Evolutionary conservation across 2,113 vertebrate species (phyloP).

Genomic region (Heterotis niloticus): DNA sequence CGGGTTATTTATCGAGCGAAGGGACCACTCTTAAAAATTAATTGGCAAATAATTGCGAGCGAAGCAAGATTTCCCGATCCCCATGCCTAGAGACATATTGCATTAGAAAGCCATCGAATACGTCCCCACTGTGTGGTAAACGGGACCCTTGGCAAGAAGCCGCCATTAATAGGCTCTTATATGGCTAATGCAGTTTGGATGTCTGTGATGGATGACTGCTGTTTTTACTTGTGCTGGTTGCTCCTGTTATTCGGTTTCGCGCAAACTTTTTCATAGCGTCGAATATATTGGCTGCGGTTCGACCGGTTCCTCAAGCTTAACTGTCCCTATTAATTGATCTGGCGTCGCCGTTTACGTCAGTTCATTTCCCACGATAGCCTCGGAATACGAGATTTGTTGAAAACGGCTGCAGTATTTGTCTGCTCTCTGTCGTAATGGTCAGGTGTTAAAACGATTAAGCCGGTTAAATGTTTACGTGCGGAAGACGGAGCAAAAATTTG

Average conservation of each 20-base stretch:
- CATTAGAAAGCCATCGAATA: constrained; percentile 37
- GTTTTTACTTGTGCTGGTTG: neutral
- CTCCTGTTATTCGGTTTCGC: neutral
- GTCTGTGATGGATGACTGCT: neutral
- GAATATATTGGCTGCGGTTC: neutral
- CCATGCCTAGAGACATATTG: constrained; percentile 43
- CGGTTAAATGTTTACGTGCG: too few relatives aligned
- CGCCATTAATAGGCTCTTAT: constrained; percentile 33
- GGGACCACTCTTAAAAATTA: constrained; percentile 56
- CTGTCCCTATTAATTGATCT: too few relatives aligned
- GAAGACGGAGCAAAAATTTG: too few relatives aligned
- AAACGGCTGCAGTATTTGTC: too few relatives aligned
- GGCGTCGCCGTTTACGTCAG: too few relatives aligned
- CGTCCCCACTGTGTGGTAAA: constrained; percentile 33
- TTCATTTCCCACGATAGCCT: too few relatives aligned
- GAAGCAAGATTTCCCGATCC: constrained; percentile 44
- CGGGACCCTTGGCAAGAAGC: neutral
- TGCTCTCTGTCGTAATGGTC: too few relatives aligned
- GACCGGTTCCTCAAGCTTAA: neutral
- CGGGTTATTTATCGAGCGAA: constrained; percentile 61
- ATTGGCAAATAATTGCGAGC: constrained; percentile 62
- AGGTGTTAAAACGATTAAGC: too few relatives aligned
- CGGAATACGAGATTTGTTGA: too few relatives aligned
- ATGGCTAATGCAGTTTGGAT: constrained; percentile 31
- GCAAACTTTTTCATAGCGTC: neutral